phyloP scores from a whole-genome alignment of 2,888 invertebrate species.

The Eumacrocentrus americanus region DNA sequence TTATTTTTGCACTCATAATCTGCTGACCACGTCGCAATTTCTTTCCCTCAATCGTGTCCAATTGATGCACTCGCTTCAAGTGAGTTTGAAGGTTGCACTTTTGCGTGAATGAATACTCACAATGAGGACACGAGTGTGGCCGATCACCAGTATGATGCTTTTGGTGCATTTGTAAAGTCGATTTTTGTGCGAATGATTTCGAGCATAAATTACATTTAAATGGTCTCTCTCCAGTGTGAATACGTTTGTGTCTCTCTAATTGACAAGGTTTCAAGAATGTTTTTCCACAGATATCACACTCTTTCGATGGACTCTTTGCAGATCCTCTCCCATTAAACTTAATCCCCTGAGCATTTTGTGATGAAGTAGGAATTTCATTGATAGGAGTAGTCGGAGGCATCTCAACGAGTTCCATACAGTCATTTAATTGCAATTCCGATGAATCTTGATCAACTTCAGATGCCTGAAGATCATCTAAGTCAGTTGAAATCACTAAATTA shows the following conservation, averaged over 20 bases:
- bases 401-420: conserved; percentile 34
- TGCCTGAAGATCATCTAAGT: conserved; percentile 20
- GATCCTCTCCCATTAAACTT: not conserved
- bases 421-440: conserved; percentile 29
- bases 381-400: conserved; percentile 13
- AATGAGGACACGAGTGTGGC: conserved; percentile 66
- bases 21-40: conserved; percentile 43
- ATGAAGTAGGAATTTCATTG: not conserved
- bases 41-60: conserved; percentile 42
- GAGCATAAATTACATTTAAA: conserved; percentile 66
- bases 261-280: conserved; percentile 65
- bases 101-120: conserved; percentile 67
- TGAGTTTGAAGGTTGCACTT: conserved; percentile 69
- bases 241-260: conserved; percentile 64
- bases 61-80: conserved; percentile 62
- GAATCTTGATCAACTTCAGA: conserved; percentile 14
- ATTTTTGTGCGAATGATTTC: conserved; percentile 68
- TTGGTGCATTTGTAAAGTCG: conserved; percentile 67
- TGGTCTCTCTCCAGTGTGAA: conserved; percentile 68
- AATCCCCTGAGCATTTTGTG: not conserved
- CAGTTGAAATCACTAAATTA: conserved; percentile 34
- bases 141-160: conserved; percentile 66
- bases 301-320: conserved; percentile 34
- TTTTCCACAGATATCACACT: conserved; percentile 63
- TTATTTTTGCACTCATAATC: conserved; percentile 39